phyloP scores from a whole-genome alignment of 2,113 vertebrate genomes.

The Semnopithecus entellus region DNA sequence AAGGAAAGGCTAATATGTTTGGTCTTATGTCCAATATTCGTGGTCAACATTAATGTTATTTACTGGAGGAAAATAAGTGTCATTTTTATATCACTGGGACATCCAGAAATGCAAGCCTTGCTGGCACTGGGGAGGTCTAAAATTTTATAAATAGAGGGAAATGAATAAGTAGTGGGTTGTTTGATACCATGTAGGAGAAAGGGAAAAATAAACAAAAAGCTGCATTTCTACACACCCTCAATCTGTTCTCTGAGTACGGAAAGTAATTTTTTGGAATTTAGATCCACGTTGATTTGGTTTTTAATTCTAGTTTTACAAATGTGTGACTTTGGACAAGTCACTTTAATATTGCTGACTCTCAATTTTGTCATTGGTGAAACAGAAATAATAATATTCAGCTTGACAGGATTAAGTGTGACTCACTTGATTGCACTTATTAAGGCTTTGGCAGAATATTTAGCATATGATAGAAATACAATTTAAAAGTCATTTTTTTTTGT shows the following conservation, averaged over 20 bases:
- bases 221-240: not conserved
- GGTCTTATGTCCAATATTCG: not conserved
- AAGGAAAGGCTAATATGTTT: not conserved
- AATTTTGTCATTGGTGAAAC: not conserved
- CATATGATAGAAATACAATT: not conserved
- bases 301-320: not conserved
- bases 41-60: slow-evolving; percentile 11
- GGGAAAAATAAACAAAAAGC: not conserved
- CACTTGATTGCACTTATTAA: not conserved
- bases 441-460: not conserved
- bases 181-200: not conserved
- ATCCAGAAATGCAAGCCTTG: not conserved
- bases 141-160: not conserved
- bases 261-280: not conserved
- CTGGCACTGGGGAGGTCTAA: not conserved
- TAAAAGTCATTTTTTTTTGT: slow-evolving; percentile 9
- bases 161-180: not conserved
- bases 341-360: not conserved
- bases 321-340: not conserved
- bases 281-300: not conserved
- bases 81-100: not conserved
- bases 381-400: not conserved
- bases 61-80: not conserved
- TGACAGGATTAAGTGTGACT: not conserved
- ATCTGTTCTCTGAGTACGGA: not conserved